Percentiles rank a stretch among this genome's conserved stretches.
These are phyloP conservation scores for Dinothrombium tinctorium DNA, from an alignment of 1,140 invertebrate genomes.

Conservation along the genomic window DNA sequence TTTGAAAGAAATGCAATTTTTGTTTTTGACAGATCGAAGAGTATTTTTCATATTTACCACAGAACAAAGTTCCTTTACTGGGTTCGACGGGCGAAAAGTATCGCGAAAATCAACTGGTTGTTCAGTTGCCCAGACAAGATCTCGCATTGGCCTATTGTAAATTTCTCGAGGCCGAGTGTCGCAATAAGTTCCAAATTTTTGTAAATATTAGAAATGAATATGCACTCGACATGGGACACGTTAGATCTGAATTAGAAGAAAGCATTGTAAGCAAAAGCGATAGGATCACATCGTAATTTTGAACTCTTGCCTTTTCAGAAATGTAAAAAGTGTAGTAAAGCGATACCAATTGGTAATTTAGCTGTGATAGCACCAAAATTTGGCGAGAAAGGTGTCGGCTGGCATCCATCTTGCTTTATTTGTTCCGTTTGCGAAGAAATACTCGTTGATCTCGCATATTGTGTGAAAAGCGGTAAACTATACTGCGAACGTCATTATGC, in stretches of 20 bases:
- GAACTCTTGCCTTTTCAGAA: constrained; percentile 26
- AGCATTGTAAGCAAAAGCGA: constrained; percentile 29
- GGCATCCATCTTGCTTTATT: constrained; percentile 67
- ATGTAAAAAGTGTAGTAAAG: constrained; percentile 36
- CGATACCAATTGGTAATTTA: constrained; percentile 34
- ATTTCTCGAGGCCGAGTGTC: constrained; percentile 45
- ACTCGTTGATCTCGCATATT: constrained; percentile 76
- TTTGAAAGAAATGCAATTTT: too few species aligned
- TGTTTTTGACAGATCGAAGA: background rate
- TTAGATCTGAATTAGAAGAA: constrained; percentile 28
- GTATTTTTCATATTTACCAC: background rate
- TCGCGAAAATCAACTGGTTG: background rate
- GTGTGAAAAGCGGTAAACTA: constrained; percentile 46
- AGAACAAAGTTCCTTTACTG: background rate
- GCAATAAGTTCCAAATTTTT: constrained; percentile 60
- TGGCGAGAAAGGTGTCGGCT: constrained; percentile 32
- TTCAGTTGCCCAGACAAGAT: constrained; percentile 80
- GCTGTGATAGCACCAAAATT: constrained; percentile 45
- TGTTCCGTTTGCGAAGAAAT: constrained; percentile 60
- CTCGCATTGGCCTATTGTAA: constrained; percentile 64
- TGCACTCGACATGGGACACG: constrained; percentile 70
- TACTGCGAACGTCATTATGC: constrained; percentile 86
- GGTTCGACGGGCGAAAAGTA: background rate
- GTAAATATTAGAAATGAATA: constrained; percentile 75
- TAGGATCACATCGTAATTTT: too few species aligned